Base-by-base conservation (phyloP, 2,888 invertebrate genomes). In the Glomeris marginata region DNA sequence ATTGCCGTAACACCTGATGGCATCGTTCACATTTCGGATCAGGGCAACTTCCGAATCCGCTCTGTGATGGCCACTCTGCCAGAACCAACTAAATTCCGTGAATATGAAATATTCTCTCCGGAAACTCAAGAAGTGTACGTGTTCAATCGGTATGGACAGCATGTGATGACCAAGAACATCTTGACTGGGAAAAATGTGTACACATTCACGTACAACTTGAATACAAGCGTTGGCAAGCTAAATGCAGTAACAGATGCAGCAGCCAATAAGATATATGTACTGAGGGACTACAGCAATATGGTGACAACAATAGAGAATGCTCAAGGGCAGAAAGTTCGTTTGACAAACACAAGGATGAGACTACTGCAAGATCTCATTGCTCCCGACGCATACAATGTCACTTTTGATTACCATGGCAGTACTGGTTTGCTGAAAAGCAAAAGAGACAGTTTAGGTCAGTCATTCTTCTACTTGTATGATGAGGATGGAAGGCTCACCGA, bases 1-100 rank as follows among this genome's bases (percentile, higher is more conserved):
- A 74, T 97, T 40, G 84, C 91, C 11, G 90, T 95, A 37, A 88
- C 92, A 33, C 90, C 94, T 35, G 91, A 92, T 65, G 92, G 94
- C n/a, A 84, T 90, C 50, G 74, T 97, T 42, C 87, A 94, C 69
- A 83, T 97, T 47, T 90, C 94, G 37, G 97, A 98, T 72, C 88
- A 91, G 76, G 74, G 72, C 34, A 71, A 71, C 59, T 34, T 53
- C 20, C 51, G 58, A 10, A 55, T 58, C 16, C 50, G 58, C 21
- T 56, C 58, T 8, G 54, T 56, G 16, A 54, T 53, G 22, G 51
- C 87, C 58, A 88, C 87, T 64, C 69, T 88, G 54, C 90, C 88
- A 20, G 78, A 80, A 33, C 85, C 86, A 60, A 86, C 84, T 65
- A 84, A 81, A 62, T 41, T 56, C 45, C 84, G 88, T 34, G 87